Conservation (phyloP, 2,113 vertebrate genomes). For the Hymenochirus boettgeri region DNA sequence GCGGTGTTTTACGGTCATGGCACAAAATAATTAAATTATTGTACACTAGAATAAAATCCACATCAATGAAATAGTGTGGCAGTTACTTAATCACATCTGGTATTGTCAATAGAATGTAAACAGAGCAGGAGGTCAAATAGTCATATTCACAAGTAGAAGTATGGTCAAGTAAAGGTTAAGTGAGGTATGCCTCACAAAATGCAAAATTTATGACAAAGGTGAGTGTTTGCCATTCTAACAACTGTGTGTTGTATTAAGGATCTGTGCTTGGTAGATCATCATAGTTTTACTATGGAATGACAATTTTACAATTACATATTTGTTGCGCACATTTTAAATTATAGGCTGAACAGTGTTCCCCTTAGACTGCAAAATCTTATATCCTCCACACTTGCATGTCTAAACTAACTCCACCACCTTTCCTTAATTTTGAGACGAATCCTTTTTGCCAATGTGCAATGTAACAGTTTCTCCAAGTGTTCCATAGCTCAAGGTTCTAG, state of each 20-base stretch:
- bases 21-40: too few relatives aligned
- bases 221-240: slow-evolving; percentile 48
- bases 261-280: slow-evolving; percentile 29
- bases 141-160: neutral
- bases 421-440: slow-evolving; percentile 61
- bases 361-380: slow-evolving; percentile 52
- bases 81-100: slow-evolving; percentile 4
- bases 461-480: slow-evolving; percentile 77
- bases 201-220: slow-evolving; percentile 38
- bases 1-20: too few relatives aligned
- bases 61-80: too few relatives aligned
- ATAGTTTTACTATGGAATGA: slow-evolving; percentile 55
- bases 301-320: slow-evolving; percentile 43
- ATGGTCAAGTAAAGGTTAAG: neutral
- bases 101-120: slow-evolving; percentile 15
- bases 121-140: too few relatives aligned
- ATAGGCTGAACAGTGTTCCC: slow-evolving; percentile 50
- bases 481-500: slow-evolving; percentile 76
- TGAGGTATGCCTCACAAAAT: neutral
- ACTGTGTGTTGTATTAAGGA: neutral
- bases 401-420: slow-evolving; percentile 13
- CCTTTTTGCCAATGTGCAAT: slow-evolving; percentile 69
- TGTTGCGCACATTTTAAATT: slow-evolving; percentile 44
- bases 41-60: too few relatives aligned
- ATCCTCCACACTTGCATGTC: neutral